phyloP scores from a whole-genome alignment of 2,797 vertebrate species.

The Gila robusta region DNA sequence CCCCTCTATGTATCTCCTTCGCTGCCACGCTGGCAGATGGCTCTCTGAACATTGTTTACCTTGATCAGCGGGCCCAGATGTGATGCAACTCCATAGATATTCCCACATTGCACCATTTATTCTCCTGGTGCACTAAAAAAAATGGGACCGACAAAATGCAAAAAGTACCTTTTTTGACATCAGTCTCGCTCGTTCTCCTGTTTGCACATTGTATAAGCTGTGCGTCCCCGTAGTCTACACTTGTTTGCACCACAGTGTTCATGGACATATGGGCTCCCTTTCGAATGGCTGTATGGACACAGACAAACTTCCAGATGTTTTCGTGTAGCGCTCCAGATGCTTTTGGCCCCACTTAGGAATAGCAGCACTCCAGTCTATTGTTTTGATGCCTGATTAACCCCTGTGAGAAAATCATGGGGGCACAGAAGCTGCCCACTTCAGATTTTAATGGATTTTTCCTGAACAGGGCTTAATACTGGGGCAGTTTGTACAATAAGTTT shows the following conservation, averaged over 20 bases:
- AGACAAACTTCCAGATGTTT: slow-evolving; percentile 80
- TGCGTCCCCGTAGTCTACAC: slow-evolving; percentile 28
- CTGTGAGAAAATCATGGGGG: slow-evolving; percentile 22
- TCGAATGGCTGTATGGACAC: slow-evolving; percentile 69
- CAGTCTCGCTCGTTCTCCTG: background rate
- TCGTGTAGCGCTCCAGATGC: slow-evolving; percentile 72
- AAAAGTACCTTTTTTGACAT: background rate
- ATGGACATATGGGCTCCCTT: slow-evolving; percentile 74
- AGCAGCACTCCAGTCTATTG: slow-evolving; percentile 56
- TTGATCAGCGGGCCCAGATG: slow-evolving; percentile 95
- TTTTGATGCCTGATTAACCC: slow-evolving; percentile 46
- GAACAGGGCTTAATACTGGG: slow-evolving; percentile 19
- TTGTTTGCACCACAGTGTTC: slow-evolving; percentile 52
- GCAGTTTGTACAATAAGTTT: slow-evolving; percentile 15
- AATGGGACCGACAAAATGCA: background rate
- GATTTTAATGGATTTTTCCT: slow-evolving; percentile 11
- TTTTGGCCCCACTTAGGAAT: slow-evolving; percentile 70
- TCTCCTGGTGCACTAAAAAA: slow-evolving; percentile 50
- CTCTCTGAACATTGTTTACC: slow-evolving; percentile 97
- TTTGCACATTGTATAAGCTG: background rate
- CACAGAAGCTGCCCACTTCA: slow-evolving; percentile 21
- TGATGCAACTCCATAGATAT: slow-evolving; percentile 78
- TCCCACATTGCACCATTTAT: slow-evolving; percentile 70
- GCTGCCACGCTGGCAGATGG: slow-evolving; percentile 93
- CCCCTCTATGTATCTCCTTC: slow-evolving; percentile 78